These are phyloP conservation scores for Oryctes rhinoceros DNA, from an alignment of 1,140 invertebrate genomes.

Conservation along the genomic window DNA sequence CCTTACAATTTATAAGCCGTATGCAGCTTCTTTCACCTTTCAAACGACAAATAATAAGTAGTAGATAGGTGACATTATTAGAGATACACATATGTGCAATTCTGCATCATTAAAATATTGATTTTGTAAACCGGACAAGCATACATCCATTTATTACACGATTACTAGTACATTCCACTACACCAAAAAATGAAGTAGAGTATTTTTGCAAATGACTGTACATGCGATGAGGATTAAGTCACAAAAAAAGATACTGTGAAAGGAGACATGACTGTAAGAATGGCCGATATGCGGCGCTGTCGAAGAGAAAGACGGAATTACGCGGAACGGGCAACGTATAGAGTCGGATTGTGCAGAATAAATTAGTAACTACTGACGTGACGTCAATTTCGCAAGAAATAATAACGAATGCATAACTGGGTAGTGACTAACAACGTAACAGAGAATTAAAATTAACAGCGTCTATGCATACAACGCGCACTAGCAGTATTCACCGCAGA, in stretches of 20 bases:
- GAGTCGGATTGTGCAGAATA: neutral
- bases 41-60: too few species aligned
- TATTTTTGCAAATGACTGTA: neutral
- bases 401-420: conserved; percentile 24
- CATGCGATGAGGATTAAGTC: neutral
- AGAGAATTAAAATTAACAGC: conserved; percentile 14
- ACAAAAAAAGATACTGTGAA: neutral
- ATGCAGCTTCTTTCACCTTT: too few species aligned
- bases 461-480: neutral
- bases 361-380: conserved; percentile 21
- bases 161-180: too few species aligned
- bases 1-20: too few species aligned
- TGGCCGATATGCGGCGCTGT: neutral
- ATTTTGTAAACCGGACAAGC: too few species aligned
- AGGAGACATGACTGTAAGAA: neutral
- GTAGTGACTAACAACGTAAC: conserved; percentile 32
- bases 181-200: neutral
- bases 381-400: conserved; percentile 35
- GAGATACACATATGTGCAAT: too few species aligned
- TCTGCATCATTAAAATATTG: too few species aligned
- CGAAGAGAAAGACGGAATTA: neutral
- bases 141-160: too few species aligned
- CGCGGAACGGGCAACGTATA: neutral
- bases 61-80: too few species aligned
- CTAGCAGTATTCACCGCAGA: neutral